Conservation (phyloP, 2,888 invertebrate species). For the Calliphora vomitoria region DNA sequence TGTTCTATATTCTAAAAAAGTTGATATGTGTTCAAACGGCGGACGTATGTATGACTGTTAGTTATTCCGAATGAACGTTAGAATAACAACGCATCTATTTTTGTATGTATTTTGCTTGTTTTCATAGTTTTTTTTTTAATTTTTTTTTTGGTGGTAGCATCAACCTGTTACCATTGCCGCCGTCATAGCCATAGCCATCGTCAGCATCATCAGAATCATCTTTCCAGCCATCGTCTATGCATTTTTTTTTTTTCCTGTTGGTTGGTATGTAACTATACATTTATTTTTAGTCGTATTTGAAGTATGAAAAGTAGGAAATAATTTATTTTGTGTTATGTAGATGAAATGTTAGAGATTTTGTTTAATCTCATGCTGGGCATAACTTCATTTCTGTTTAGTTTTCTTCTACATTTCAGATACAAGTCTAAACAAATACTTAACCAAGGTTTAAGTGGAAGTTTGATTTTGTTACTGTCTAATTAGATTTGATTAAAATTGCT, state of each 20-base stretch:
- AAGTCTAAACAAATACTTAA: constrained; percentile 22
- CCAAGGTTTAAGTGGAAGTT: background rate
- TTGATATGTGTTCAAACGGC: constrained; percentile 4
- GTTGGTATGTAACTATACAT: too few relatives aligned
- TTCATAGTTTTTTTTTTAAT: background rate
- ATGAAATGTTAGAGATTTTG: constrained; percentile 52
- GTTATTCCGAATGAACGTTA: background rate
- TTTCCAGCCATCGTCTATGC: background rate
- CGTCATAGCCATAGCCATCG: background rate
- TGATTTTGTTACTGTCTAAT: constrained; percentile 23
- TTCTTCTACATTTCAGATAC: background rate
- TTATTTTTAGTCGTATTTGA: constrained; percentile 16
- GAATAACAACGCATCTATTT: constrained; percentile 22
- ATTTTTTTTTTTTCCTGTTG: background rate
- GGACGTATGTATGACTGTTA: constrained; percentile 12
- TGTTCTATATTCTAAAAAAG: background rate
- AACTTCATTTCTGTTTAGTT: constrained; percentile 9
- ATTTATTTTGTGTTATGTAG: constrained; percentile 58
- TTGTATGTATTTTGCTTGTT: background rate
- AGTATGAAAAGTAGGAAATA: constrained; percentile 54
- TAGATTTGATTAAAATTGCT: constrained; percentile 29
- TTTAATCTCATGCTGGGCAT: constrained; percentile 54
- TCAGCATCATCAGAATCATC: constrained; percentile 11
- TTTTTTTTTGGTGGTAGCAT: constrained; percentile 16
- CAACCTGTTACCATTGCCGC: constrained; percentile 39